phyloP scores from a whole-genome alignment of 2,113 vertebrate genomes.

The Probosciger aterrimus region DNA sequence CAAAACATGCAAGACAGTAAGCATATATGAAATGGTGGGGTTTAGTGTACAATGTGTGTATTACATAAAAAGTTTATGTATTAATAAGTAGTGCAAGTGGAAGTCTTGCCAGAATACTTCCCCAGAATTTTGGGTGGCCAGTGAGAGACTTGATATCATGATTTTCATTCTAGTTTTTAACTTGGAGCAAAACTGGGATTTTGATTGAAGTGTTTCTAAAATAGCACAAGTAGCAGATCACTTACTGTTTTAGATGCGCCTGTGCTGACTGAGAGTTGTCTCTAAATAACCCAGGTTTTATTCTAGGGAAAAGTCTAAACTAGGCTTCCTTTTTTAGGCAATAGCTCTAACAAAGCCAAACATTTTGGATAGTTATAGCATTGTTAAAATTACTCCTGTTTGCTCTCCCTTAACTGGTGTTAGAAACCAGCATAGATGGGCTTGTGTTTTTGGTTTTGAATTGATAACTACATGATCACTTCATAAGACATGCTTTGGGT shows the following conservation, averaged over 20 bases:
- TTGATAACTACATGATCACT: neutral
- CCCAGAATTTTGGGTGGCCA: neutral
- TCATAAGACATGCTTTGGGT: neutral
- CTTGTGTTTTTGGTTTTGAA: neutral
- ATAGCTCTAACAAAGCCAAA: neutral
- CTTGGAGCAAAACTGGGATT: neutral
- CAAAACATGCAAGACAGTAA: conserved; percentile 88
- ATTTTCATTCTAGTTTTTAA: neutral
- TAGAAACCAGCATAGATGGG: neutral
- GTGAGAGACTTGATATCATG: neutral
- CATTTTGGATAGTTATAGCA: neutral
- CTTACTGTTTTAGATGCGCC: neutral
- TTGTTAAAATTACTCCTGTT: neutral
- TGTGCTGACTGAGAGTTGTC: neutral
- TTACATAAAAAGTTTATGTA: neutral
- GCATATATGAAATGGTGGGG: conserved; percentile 24
- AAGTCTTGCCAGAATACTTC: neutral
- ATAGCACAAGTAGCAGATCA: neutral
- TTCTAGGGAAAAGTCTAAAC: neutral
- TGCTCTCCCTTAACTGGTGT: neutral
- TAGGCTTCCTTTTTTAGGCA: neutral
- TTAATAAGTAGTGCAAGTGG: neutral
- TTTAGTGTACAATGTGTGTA: neutral
- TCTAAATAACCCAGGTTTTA: neutral
- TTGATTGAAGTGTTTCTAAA: neutral